Evolutionary conservation across 2,797 vertebrate species (phyloP), one percentile per base, ranked within the genome.

Genomic region (Cynodonichthys magdalenae): DNA sequence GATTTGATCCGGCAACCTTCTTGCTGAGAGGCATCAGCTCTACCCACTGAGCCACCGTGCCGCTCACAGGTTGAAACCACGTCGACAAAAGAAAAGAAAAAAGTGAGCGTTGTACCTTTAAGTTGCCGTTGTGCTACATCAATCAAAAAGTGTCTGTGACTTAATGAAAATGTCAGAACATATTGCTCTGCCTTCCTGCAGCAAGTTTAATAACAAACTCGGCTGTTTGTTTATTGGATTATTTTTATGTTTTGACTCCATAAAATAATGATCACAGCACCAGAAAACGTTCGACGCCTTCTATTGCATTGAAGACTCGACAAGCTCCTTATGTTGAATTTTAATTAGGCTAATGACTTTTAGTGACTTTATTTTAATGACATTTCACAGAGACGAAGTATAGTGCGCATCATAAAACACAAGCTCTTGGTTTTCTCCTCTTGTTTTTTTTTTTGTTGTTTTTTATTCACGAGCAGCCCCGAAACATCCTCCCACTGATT

Each of bases 261-360:
- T 58, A 5, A 65, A 48, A 69, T 20, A 66, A 72, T 24, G 7
- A 75, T 74, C 44, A 53, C 5, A 5, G 48, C 15, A 24, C 34
- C 50, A 18, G 58, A 71, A 66, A 70, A 66, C 52, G 49, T 64
- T 18, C 66, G 42, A 47, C 60, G 62, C 44, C 34, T 84, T 76
- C 73, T 61, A 83, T 75, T 75, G 81, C 59, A 28, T 54, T 24
- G 20, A 72, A 48, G 15, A 53, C 54, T 71, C 74, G 24, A 72
- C 74, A 57, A 71, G 63, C 74, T 74, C 0, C 12, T 84, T 70
- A 57, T 10, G 14, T 24, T 39, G 68, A 63, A 70, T 77, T 82
- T 59, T 62, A 83, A 84, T 87, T 49, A 77, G 56, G 46, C 53
- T 34, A 74, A 77, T 69, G 50, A n/a, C 57, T 45, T 42, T 58